Evolutionary conservation across 2,888 invertebrate species (phyloP), one percentile per base, ranked within the genome.

Genomic region (Heteropelma amictum): DNA sequence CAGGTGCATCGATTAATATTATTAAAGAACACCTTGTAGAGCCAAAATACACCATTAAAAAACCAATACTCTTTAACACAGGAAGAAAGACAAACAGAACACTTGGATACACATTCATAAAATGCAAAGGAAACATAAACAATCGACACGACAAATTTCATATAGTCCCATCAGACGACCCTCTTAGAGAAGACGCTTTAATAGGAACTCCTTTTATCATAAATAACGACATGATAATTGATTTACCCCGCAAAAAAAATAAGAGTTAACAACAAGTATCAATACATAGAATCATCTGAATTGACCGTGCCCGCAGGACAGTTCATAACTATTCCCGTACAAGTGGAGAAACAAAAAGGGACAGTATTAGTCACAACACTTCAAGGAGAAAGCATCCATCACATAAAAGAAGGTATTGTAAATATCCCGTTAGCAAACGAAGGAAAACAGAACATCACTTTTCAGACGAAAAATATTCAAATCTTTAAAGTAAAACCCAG

Each of bases 181-280:
- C 69, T 14, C 53, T 69, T 19, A 28, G 42, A 45, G 60, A 61
- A 30, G 53, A 69, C 12, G 60, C 33, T 7, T 58, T 68, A 30
- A 68, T 61, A 69, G 69, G 69, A 61, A 69, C 69, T 12, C 53
- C 69, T 17, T 69, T 69, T 23, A 61, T 69, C 8, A 42, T 69
- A 21, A 69, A 61, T 45, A 69, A 60, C 17, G 53, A 61, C 19
- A 61, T 69, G 45, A 61, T 69, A 23, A 61, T 69, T n/a, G 42
- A 61, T 21, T 8, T 69, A 42, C 69, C 69, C 3, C 53, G 53
- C 53, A 21, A 53, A 12, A 60, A n/a, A 49, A 42, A 69, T 69
- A 69, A 60, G 26, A 64, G 21, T 40, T 3, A 53, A 64, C 8
- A 30, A 42, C 3, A 64, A 40, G 30, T 64, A 64, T 14, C n/a